Conservation (phyloP, 2,888 invertebrate genomes). For the Cotesia congregata region DNA sequence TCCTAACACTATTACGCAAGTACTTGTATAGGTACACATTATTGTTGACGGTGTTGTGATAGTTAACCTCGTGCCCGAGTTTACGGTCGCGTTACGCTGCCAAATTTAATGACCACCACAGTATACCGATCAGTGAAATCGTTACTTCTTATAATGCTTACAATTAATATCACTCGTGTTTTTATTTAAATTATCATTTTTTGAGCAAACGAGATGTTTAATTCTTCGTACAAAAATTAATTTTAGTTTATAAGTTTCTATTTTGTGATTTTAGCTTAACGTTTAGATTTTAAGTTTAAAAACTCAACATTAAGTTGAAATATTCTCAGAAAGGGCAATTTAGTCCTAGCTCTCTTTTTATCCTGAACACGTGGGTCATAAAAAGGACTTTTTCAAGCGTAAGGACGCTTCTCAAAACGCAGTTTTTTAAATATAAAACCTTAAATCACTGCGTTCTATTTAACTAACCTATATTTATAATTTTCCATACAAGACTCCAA, state of each 20-base stretch:
- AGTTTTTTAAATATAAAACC: too few species aligned
- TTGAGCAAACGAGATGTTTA: too few species aligned
- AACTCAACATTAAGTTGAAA: too few species aligned
- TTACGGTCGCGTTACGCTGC: slow-evolving; percentile 40
- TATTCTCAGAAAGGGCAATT: too few species aligned
- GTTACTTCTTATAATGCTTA: slow-evolving; percentile 11
- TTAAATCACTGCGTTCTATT: background rate
- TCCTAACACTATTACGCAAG: slow-evolving; percentile 30
- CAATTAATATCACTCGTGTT: background rate
- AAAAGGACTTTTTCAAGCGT: too few species aligned
- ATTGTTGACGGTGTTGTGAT: background rate
- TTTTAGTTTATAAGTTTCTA: too few species aligned
- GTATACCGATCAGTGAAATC: slow-evolving; percentile 21
- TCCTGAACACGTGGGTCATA: too few species aligned
- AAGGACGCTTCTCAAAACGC: too few species aligned
- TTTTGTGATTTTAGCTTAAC: too few species aligned
- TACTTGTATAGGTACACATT: slow-evolving; percentile 11
- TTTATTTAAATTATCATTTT: background rate
- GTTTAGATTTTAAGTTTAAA: too few species aligned
- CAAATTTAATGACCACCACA: slow-evolving; percentile 37
- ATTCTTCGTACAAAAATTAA: too few species aligned
- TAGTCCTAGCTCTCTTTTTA: too few species aligned
- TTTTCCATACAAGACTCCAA: background rate
- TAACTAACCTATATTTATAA: background rate
- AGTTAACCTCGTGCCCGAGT: slow-evolving; percentile 39